phyloP scores from a whole-genome alignment of 2,888 invertebrate species.

The Limnephilus auricula region DNA sequence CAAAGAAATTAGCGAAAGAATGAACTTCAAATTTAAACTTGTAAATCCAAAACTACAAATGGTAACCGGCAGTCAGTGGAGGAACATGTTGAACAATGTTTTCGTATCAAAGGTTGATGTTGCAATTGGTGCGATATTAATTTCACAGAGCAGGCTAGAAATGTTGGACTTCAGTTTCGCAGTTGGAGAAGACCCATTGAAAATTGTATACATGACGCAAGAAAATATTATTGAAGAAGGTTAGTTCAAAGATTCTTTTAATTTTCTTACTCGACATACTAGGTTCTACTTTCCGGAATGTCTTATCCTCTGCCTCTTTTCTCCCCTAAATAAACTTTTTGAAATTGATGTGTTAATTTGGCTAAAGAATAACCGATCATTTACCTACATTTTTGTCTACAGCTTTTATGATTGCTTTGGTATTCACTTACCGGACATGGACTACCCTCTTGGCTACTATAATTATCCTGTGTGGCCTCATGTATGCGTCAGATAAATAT shows the following conservation, averaged over 20 bases:
- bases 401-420: constrained; percentile 46
- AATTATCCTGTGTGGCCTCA: constrained; percentile 8
- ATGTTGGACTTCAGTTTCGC: constrained; percentile 49
- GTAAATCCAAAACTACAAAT: constrained; percentile 47
- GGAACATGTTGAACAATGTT: constrained; percentile 58
- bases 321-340: no score
- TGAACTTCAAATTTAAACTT: constrained; percentile 55
- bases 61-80: constrained; percentile 46
- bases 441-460: not conserved
- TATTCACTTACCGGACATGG: constrained; percentile 50
- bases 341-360: not conserved
- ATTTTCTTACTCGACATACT: no score
- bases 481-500: constrained; percentile 34
- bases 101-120: constrained; percentile 54
- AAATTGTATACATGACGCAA: constrained; percentile 52
- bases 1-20: constrained; percentile 43
- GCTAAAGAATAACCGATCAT: not conserved
- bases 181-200: constrained; percentile 59
- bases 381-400: not conserved
- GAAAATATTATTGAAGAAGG: constrained; percentile 52
- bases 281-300: no score
- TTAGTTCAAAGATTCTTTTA: not conserved
- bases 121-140: constrained; percentile 59
- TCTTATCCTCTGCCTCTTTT: no score
- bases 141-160: constrained; percentile 55